These are phyloP conservation scores for Marmota monax DNA, from an alignment of 2,113 vertebrate genomes.

Conservation along the genomic window DNA sequence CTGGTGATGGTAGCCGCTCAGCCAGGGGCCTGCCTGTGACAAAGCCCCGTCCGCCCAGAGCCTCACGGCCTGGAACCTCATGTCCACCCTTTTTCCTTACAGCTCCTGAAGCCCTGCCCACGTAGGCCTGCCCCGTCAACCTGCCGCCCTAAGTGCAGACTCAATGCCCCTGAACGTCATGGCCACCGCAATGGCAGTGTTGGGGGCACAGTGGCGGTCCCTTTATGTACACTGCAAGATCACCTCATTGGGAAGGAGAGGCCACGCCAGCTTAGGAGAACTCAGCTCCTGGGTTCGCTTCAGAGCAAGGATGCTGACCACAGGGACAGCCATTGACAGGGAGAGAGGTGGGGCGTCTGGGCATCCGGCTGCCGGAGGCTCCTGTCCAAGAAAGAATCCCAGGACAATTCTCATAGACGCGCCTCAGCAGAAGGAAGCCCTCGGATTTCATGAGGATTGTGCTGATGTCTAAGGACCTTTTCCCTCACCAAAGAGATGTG, in stretches of 20 bases:
- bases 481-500: conserved; percentile 67
- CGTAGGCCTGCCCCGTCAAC: background rate
- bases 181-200: rapidly evolving
- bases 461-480: conserved; percentile 55
- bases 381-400: background rate
- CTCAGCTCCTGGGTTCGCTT: rapidly evolving
- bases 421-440: conserved; percentile 52
- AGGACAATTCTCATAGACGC: background rate
- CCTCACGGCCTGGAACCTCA: background rate
- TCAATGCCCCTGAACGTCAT: rapidly evolving
- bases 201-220: no score
- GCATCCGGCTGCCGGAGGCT: background rate
- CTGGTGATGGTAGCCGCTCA: background rate
- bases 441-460: conserved; percentile 62
- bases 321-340: background rate
- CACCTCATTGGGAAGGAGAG: background rate
- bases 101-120: background rate
- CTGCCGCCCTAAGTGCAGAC: no score
- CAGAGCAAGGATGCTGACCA: background rate
- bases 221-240: rapidly evolving
- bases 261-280: rapidly evolving
- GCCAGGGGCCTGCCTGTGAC: background rate
- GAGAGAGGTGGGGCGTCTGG: no score
- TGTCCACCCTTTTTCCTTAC: background rate
- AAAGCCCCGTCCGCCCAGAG: no score